Base-by-base conservation (phyloP, 2,888 invertebrate species). In the Yponomeuta malinellus region DNA sequence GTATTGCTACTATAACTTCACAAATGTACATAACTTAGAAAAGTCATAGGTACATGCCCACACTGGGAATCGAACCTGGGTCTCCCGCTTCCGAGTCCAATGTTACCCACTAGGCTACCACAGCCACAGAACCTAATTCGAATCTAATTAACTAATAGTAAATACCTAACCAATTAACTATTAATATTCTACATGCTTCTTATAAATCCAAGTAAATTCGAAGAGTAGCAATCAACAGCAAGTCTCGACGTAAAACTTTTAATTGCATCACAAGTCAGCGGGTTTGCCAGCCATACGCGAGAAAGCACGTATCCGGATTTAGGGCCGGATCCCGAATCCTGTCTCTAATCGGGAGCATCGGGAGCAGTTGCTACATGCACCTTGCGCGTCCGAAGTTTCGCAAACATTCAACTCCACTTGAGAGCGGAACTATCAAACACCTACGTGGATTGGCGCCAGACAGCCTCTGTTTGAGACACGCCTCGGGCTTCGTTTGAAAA, bases 331-430 rank as follows among this genome's bases (percentile, higher is more conserved):
- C 82, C 77, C 76, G 83, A 84, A 85, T 86, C 83, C 83, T 78
- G 81, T 85, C 85, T 82, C 82, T 87, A 89, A 89, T 90, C 89
- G 84, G 77, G 79, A 43, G 43, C 43, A 89, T 90, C 89, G 84
- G 81, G 43, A 63, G 79, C 86, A 83, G 85, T 84, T 85, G 78
- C 83, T 82, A 85, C 85, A 88, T 89, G 84, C 85, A 84, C 82
- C 85, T 88, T 82, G 88, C 86, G 81, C 80, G 82, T 82, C 80
- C 79, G 79, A 90, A 90, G 83, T 89, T 90, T 86, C 83, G 82
- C 81, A 87, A 87, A 85, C 85, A 84, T 83, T 78, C 83, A 90
- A 90, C 90, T 90, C 52, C 15, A 89, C 90, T 90, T 91, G 85
- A 86, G 84, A 90, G 89, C 87, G 81, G 86, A 91, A 91, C 90